Base-by-base conservation (phyloP, 2,797 vertebrate genomes). In the Sebastes oblongus region DNA sequence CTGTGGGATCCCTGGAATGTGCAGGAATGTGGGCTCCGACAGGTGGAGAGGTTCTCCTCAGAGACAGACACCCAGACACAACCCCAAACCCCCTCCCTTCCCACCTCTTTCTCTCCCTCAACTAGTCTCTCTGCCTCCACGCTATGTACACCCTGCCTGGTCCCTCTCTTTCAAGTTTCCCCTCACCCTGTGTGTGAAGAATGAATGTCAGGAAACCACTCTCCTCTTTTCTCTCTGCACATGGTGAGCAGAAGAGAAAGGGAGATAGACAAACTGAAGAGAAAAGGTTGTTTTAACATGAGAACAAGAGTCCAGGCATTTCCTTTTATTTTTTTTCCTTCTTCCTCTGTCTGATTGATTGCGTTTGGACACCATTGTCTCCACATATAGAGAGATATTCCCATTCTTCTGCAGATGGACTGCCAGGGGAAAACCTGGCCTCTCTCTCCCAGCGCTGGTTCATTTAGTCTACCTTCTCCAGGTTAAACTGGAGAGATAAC, bases 11-110 rank as follows among this genome's bases (percentile, higher is more conserved):
- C 79, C 81, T 82, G 90, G 93, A 94, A 94, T 92, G 89, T 86
- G 72, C 82, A 83, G 88, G 93, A 94, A 94, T 94, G 90, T 92
- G 61, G 84, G 36, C 80, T 81, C 24, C 39, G 60, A 86, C 93
- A 93, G 92, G 93, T 93, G 93, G 86, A 83, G 76, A 84, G 87
- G 86, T 91, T 66, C 81, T 86, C 81, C 77, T 80, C 72, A 66
- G 80, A 84, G 78, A 90, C 68, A 85, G 84, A 90, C 81, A 80
- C 79, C 77, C 78, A 83, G 62, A 88, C 81, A 81, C 73, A 80
- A 68, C 58, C 54, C 54, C 42, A 71, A 50, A 76, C 16, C 29
- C 68, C 22, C 24, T 3, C 62, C 20, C 16, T 42, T 42, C 39
- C 39, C 14, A 14, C 6, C 22, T 22, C 13, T 56, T 52, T 66